Conservation (phyloP, 2,888 invertebrate genomes). For the Drosophila parthenogenetica region DNA sequence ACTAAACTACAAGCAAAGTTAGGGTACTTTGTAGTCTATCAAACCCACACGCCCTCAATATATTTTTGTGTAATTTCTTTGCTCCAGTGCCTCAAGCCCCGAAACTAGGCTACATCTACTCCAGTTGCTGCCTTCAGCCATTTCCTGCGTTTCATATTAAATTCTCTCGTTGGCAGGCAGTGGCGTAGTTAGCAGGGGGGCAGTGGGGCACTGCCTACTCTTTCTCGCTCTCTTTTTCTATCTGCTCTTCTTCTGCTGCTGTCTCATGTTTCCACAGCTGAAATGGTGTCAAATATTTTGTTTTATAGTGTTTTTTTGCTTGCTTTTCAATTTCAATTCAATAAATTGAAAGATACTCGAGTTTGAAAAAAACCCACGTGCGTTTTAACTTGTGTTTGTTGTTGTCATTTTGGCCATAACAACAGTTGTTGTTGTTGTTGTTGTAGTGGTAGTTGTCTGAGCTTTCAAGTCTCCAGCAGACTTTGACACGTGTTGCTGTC, state of each 20-base stretch:
- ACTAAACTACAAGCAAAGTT: too few relatives aligned
- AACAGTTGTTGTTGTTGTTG: conserved; percentile 9
- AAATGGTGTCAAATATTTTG: conserved; percentile 46
- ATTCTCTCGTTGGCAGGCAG: conserved; percentile 32
- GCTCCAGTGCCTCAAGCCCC: conserved; percentile 39
- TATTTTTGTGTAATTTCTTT: conserved; percentile 28
- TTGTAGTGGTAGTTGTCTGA: conserved; percentile 32
- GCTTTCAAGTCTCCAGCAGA: conserved; percentile 35
- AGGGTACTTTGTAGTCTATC: background rate
- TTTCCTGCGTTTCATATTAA: conserved; percentile 45
- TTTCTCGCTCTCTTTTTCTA: conserved; percentile 1
- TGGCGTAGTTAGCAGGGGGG: too few relatives aligned
- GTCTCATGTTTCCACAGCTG: conserved; percentile 38
- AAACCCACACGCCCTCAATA: background rate
- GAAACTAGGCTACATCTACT: conserved; percentile 35
- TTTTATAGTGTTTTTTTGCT: conserved; percentile 14
- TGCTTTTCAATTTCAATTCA: conserved; percentile 45
- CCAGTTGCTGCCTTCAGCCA: conserved; percentile 17
- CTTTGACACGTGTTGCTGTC: conserved; percentile 63
- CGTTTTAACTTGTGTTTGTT: conserved; percentile 14
- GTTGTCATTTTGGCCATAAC: conserved; percentile 11
- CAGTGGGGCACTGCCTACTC: conserved; percentile 5
- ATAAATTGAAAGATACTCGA: conserved; percentile 39
- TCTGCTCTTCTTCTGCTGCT: conserved; percentile 8
- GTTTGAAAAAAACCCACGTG: conserved; percentile 49